A percentile compares a stretch with the other conserved stretches of the same genome.
These are phyloP conservation scores for Caenorhabditis auriculariae DNA, from an alignment of 2,888 invertebrate species.

Conservation along the genomic window DNA sequence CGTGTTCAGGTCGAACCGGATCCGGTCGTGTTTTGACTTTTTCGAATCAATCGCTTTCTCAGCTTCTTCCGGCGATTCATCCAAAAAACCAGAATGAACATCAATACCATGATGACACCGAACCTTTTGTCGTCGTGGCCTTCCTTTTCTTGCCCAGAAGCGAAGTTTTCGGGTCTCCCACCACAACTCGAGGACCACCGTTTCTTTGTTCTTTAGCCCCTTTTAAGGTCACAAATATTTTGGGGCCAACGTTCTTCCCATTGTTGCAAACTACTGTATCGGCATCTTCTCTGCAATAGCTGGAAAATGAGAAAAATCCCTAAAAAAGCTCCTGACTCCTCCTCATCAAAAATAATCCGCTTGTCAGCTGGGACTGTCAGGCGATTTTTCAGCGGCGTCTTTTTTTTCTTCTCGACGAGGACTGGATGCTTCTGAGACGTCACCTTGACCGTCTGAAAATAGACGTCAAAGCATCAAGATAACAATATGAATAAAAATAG, in stretches of 20 bases:
- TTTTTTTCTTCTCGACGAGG: too few species aligned
- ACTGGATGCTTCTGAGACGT: too few species aligned
- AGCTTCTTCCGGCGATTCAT: background rate
- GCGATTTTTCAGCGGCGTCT: background rate
- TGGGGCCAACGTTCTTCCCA: background rate
- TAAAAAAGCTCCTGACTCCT: background rate
- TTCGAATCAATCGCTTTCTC: slow-evolving; percentile 9
- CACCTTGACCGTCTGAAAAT: too few species aligned
- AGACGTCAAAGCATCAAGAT: too few species aligned
- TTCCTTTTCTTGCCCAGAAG: too few species aligned
- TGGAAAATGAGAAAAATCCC: background rate
- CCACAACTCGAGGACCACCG: too few species aligned
- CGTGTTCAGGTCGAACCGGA: slow-evolving; percentile 14
- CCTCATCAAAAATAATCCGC: slow-evolving; percentile 1
- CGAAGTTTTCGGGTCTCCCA: too few species aligned
- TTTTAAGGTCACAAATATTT: slow-evolving; percentile 1
- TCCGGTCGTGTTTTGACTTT: slow-evolving; percentile 23
- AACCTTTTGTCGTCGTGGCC: too few species aligned
- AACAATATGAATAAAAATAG: too few species aligned
- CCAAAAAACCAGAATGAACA: too few species aligned
- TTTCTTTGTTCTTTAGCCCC: slow-evolving; percentile 1
- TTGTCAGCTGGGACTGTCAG: background rate
- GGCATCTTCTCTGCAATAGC: background rate
- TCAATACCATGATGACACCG: too few species aligned
- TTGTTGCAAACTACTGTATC: background rate